Evolutionary conservation across 2,113 vertebrate genomes (phyloP).

Genomic region (Lathamus discolor): DNA sequence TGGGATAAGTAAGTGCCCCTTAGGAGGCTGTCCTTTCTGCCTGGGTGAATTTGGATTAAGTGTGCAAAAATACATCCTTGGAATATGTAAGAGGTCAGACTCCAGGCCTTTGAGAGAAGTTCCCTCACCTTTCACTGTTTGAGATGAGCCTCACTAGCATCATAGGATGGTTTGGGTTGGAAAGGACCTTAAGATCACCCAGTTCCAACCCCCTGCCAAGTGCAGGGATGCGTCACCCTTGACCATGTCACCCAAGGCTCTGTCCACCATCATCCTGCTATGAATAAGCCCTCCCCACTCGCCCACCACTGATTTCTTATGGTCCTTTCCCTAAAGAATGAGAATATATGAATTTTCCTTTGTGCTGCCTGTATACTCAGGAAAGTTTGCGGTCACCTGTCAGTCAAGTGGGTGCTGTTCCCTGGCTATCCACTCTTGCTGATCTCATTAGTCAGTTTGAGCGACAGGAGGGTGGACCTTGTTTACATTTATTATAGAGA

Average conservation of each 20-base stretch:
- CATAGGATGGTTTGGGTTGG: background rate
- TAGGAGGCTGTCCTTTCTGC: background rate
- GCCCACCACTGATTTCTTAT: background rate
- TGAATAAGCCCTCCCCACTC: background rate
- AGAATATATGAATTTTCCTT: background rate
- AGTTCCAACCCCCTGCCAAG: background rate
- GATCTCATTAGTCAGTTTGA: slow-evolving; percentile 7
- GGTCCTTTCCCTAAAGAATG: background rate
- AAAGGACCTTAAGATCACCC: background rate
- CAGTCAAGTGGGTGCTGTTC: background rate
- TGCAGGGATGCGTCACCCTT: background rate
- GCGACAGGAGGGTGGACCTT: background rate
- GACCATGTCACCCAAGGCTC: background rate
- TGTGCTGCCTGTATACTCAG: background rate
- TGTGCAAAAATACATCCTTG: background rate
- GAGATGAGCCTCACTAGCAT: background rate
- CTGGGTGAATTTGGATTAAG: background rate
- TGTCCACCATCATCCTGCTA: background rate
- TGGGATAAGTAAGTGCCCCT: background rate
- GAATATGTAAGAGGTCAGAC: background rate
- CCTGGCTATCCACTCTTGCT: background rate
- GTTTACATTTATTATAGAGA: background rate
- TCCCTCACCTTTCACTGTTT: background rate
- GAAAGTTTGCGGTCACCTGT: background rate
- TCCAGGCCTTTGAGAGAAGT: background rate